These are phyloP conservation scores for Apodemus agrarius DNA, from an alignment of 2,797 vertebrate genomes.

Conservation along the genomic window DNA sequence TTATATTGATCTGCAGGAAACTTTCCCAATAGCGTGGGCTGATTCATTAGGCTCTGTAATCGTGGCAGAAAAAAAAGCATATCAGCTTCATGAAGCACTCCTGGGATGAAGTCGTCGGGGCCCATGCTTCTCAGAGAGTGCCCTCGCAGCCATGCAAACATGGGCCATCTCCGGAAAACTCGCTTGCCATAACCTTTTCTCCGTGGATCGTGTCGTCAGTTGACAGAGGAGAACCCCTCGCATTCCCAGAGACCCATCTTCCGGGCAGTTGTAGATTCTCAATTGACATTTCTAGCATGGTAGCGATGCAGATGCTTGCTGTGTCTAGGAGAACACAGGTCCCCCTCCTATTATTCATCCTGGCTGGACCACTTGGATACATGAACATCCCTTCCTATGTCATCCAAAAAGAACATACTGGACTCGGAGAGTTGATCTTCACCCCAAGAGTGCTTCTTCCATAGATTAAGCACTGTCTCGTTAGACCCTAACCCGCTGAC, in stretches of 20 bases:
- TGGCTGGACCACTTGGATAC: background rate
- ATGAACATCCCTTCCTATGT: background rate
- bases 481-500: conserved; percentile 62
- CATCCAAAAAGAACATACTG: background rate
- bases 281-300: background rate
- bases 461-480: conserved; percentile 61
- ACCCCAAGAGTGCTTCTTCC: background rate
- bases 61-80: background rate
- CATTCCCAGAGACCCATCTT: background rate
- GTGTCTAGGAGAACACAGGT: background rate
- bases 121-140: background rate
- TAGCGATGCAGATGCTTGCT: background rate
- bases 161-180: background rate
- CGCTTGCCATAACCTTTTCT: background rate
- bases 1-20: background rate
- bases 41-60: background rate
- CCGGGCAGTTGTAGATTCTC: background rate
- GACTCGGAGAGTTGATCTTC: background rate
- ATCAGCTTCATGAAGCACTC: background rate
- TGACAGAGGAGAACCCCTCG: background rate
- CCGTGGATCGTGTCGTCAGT: background rate
- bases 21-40: background rate
- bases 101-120: background rate
- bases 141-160: background rate
- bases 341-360: background rate